Evolutionary conservation across 2,888 invertebrate genomes (phyloP).

Genomic region (Aelia acuminata): DNA sequence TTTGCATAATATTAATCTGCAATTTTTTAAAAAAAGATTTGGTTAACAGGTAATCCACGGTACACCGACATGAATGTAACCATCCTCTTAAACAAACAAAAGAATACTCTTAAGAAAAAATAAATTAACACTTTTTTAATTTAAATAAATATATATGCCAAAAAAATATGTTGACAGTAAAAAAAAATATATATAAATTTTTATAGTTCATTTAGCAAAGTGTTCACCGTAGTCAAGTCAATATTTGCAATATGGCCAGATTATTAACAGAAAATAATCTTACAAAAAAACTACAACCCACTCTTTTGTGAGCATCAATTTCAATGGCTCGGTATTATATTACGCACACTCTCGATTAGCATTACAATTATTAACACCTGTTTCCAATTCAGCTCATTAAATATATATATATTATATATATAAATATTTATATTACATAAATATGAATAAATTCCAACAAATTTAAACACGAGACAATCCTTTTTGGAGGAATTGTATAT

Average conservation of each 20-base stretch:
- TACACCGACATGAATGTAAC: slow-evolving; percentile 59
- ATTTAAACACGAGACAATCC: slow-evolving; percentile 57
- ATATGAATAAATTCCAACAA: slow-evolving; percentile 59
- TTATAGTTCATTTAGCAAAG: slow-evolving; percentile 29
- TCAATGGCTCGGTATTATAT: slow-evolving; percentile 58
- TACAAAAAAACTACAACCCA: slow-evolving; percentile 54
- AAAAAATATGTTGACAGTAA: not conserved
- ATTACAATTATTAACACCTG: slow-evolving; percentile 56
- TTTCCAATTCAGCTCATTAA: slow-evolving; percentile 59
- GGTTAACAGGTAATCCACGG: slow-evolving; percentile 55
- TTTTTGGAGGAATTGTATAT: slow-evolving; percentile 59
- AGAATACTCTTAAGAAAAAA: slow-evolving; percentile 34
- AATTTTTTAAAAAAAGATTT: slow-evolving; percentile 40
- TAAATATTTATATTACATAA: slow-evolving; percentile 55
- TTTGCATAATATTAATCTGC: slow-evolving; percentile 22
- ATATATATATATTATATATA: slow-evolving; percentile 53
- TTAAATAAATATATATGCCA: slow-evolving; percentile 34
- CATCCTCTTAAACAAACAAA: slow-evolving; percentile 46
- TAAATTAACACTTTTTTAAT: slow-evolving; percentile 42
- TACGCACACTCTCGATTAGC: slow-evolving; percentile 50
- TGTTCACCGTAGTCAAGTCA: slow-evolving; percentile 57
- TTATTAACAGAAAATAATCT: slow-evolving; percentile 42
- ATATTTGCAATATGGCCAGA: slow-evolving; percentile 47
- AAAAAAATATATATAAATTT: slow-evolving; percentile 2
- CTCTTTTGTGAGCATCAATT: slow-evolving; percentile 59